These are phyloP conservation scores for Cerceris ruficornis DNA, from an alignment of 2,888 invertebrate genomes.

Conservation along the genomic window DNA sequence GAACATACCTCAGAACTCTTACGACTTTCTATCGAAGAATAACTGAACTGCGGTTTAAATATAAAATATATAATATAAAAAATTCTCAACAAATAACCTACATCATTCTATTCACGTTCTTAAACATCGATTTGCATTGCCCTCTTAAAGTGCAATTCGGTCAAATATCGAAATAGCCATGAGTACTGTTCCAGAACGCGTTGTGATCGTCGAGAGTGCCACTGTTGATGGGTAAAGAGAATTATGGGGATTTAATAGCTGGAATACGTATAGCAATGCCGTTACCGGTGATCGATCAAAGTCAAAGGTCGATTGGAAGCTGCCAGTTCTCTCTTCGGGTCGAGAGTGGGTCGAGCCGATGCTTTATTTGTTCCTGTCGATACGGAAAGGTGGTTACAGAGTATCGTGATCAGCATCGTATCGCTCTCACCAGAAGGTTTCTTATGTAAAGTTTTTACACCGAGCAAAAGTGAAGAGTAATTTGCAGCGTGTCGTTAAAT, in stretches of 20 bases:
- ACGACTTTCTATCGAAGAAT: too few species aligned
- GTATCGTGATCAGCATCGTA: conserved; percentile 47
- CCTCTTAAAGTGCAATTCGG: background rate
- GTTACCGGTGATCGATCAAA: conserved; percentile 65
- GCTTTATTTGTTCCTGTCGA: conserved; percentile 68
- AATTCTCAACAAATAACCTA: too few species aligned
- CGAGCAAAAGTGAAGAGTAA: conserved; percentile 23
- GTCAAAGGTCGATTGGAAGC: conserved; percentile 67
- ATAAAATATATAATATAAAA: too few species aligned
- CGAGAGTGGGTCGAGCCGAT: conserved; percentile 45
- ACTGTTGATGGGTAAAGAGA: conserved; percentile 32
- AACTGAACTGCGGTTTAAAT: too few species aligned
- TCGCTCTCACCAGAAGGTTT: conserved; percentile 25
- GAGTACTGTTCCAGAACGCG: background rate
- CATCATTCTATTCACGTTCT: background rate
- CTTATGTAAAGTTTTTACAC: conserved; percentile 44
- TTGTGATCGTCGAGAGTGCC: conserved; percentile 13
- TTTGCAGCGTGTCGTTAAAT: conserved; percentile 39
- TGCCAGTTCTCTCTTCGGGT: conserved; percentile 52
- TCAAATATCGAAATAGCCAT: background rate
- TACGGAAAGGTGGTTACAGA: conserved; percentile 54
- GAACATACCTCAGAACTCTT: too few species aligned
- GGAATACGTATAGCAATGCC: conserved; percentile 41
- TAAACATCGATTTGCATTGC: background rate
- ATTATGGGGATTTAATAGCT: conserved; percentile 62